These are phyloP conservation scores for Bolinopsis microptera DNA, from an alignment of 37 sponge, comb jelly and placozoan species.

Conservation along the genomic window DNA sequence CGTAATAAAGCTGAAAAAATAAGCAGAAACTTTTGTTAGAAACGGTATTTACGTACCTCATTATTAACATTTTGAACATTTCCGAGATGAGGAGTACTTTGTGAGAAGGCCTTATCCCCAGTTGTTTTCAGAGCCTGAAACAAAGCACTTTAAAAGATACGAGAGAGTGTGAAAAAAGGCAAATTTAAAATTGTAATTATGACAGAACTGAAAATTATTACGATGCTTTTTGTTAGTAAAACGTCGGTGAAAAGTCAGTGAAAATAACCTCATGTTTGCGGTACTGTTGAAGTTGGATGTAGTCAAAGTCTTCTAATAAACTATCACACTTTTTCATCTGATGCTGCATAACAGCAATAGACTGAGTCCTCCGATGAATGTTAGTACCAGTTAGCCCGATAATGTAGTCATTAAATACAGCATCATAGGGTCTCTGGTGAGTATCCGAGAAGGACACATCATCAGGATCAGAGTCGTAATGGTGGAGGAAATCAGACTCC, in stretches of 20 bases:
- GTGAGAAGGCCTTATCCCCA: neutral
- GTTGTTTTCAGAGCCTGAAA: constrained; percentile 3
- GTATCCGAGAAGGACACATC: neutral
- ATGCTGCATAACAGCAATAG: neutral
- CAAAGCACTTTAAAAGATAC: neutral
- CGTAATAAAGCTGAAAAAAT: too few species aligned
- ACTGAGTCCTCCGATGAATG: neutral
- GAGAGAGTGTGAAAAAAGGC: neutral
- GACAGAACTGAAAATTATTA: too few species aligned
- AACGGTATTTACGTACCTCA: too few species aligned
- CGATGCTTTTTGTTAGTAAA: too few species aligned
- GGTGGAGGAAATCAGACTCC: neutral
- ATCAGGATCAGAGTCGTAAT: constrained; percentile 16
- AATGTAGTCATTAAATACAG: neutral
- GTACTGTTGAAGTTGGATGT: neutral
- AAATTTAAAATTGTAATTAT: too few species aligned
- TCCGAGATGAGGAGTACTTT: neutral
- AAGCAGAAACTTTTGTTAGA: too few species aligned
- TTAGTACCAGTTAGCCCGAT: neutral
- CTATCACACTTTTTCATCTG: neutral
- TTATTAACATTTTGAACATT: neutral
- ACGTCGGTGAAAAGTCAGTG: too few species aligned
- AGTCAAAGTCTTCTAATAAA: neutral
- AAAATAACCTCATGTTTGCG: neutral
- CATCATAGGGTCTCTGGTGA: neutral